Evolutionary conservation across 2,113 vertebrate genomes (phyloP).

Genomic region (Paramormyrops kingsleyae): DNA sequence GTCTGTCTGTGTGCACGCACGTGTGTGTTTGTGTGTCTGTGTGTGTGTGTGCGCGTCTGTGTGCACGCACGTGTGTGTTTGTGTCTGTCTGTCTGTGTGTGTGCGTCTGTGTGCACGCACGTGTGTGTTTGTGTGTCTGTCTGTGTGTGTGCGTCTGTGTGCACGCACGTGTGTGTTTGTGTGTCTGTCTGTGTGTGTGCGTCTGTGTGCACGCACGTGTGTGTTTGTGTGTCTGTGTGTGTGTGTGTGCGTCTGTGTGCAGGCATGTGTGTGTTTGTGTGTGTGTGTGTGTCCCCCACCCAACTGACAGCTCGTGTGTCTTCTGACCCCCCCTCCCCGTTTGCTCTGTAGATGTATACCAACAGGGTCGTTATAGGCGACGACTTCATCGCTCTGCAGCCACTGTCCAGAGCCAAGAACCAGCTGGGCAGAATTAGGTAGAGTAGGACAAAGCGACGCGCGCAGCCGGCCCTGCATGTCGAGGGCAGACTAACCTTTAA

Average conservation of each 20-base stretch:
- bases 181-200: too few relatives aligned
- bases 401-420: constrained; percentile 96
- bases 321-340: constrained; percentile 66
- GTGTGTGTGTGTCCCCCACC: background rate
- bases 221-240: too few relatives aligned
- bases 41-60: too few relatives aligned
- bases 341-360: constrained; percentile 90
- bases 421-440: constrained; percentile 99
- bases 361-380: constrained; percentile 94
- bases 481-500: background rate
- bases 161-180: too few relatives aligned
- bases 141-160: too few relatives aligned
- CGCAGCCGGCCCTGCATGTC: constrained; percentile 23
- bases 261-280: background rate
- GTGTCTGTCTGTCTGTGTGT: background rate
- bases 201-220: too few relatives aligned
- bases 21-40: too few relatives aligned
- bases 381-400: constrained; percentile 99
- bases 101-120: constrained; percentile 21
- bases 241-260: too few relatives aligned
- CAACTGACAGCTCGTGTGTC: constrained; percentile 15
- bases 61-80: too few relatives aligned
- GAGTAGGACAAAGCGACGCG: constrained; percentile 65
- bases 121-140: too few relatives aligned
- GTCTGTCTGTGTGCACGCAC: background rate